phyloP scores from a whole-genome alignment of 2,797 vertebrate genomes.

The Gallinago solitaria region DNA sequence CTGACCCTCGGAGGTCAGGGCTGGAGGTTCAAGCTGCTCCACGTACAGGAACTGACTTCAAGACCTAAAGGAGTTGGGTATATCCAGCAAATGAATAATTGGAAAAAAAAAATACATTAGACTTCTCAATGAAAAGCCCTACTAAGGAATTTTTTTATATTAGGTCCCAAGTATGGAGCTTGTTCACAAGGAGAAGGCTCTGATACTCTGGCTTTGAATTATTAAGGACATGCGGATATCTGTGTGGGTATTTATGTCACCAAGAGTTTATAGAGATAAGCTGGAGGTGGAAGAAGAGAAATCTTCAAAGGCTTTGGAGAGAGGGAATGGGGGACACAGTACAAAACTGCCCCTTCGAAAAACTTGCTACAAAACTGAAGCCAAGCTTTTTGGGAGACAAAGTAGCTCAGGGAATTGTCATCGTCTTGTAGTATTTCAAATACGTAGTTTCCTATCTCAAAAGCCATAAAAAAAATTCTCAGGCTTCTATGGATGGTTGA shows the following conservation, averaged over 20 bases:
- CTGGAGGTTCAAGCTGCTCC: background rate
- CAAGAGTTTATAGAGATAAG: background rate
- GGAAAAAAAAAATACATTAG: background rate
- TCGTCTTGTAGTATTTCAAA: background rate
- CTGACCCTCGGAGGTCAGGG: background rate
- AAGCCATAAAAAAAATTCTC: background rate
- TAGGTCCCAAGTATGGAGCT: accelerated
- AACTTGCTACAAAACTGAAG: background rate
- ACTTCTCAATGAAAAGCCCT: background rate
- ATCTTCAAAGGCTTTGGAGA: background rate
- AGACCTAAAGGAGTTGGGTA: background rate
- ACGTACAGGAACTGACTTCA: background rate
- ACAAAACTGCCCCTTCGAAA: background rate
- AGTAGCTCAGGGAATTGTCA: background rate
- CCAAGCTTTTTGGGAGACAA: background rate
- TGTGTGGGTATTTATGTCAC: background rate
- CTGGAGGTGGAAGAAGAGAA: background rate
- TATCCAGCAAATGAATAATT: background rate
- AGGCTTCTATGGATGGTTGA: background rate
- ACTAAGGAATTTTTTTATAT: background rate
- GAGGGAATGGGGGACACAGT: background rate
- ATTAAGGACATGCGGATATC: background rate
- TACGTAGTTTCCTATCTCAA: background rate
- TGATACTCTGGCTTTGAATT: background rate
- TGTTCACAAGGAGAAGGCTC: background rate